Conservation (phyloP, 2,797 vertebrate species). For the Leptodactylus fallax region DNA sequence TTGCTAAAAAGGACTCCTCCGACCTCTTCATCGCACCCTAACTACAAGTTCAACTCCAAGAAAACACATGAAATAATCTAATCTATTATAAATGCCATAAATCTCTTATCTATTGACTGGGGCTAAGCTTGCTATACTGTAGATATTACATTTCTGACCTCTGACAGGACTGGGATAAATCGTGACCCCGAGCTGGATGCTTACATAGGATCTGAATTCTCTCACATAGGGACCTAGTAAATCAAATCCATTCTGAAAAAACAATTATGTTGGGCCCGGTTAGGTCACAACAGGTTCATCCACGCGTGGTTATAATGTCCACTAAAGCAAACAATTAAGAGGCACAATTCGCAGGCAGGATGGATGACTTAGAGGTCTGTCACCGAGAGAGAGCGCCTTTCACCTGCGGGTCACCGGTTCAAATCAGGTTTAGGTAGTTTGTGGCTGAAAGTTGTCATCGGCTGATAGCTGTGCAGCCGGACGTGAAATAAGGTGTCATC, state of each 20-base stretch:
- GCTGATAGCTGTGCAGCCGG: constrained; percentile 68
- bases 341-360: constrained; percentile 52
- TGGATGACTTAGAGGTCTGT: constrained; percentile 59
- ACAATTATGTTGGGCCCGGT: constrained; percentile 55
- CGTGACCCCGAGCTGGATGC: constrained; percentile 44
- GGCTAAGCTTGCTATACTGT: constrained; percentile 56
- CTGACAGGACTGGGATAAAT: constrained; percentile 56
- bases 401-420: constrained; percentile 67
- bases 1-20: constrained; percentile 33
- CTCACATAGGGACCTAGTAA: constrained; percentile 52
- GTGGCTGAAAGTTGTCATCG: constrained; percentile 71
- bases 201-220: constrained; percentile 55
- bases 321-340: constrained; percentile 61
- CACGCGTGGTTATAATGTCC: constrained; percentile 53
- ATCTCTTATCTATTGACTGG: constrained; percentile 58
- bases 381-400: constrained; percentile 58
- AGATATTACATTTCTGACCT: constrained; percentile 63
- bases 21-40: constrained; percentile 41
- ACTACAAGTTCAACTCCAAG: constrained; percentile 41
- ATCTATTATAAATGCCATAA: constrained; percentile 57
- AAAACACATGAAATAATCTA: constrained; percentile 59
- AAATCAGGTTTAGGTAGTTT: constrained; percentile 72
- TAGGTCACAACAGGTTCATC: constrained; percentile 54
- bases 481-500: constrained; percentile 63
- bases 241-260: constrained; percentile 59